A percentile compares a stretch with the other conserved stretches of the same genome.
Conservation (phyloP, 2,797 vertebrate species). For the Megaceryle alcyon region DNA sequence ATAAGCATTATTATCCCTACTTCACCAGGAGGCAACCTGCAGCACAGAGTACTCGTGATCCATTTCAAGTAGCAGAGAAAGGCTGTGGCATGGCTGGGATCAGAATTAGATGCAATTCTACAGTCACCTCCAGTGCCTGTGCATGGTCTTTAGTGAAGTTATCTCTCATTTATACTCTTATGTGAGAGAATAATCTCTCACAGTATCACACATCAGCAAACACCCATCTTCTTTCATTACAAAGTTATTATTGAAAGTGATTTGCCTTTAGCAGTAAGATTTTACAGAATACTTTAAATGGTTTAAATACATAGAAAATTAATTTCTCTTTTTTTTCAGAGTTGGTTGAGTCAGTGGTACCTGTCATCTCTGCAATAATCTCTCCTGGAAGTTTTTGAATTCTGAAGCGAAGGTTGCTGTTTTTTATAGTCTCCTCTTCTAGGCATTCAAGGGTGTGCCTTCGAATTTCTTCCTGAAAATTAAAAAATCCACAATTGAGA, state of each 20-base stretch:
- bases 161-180: background rate
- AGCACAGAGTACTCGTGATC: background rate
- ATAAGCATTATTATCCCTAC: background rate
- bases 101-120: background rate
- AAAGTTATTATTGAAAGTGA: background rate
- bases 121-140: background rate
- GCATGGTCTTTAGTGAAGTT: too few relatives aligned
- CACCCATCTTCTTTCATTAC: background rate
- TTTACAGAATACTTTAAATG: background rate
- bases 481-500: background rate
- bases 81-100: background rate
- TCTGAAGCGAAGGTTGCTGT: slow-evolving; percentile 80
- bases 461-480: slow-evolving; percentile 79
- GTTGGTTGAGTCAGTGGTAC: slow-evolving; percentile 45
- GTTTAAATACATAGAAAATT: background rate
- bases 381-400: slow-evolving; percentile 60
- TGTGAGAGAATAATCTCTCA: background rate
- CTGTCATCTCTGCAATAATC: slow-evolving; percentile 78
- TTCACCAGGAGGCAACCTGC: background rate
- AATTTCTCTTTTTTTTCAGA: background rate
- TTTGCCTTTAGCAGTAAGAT: background rate
- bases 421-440: slow-evolving; percentile 88
- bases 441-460: slow-evolving; percentile 78
- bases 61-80: background rate
- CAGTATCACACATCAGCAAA: background rate